phyloP scores from a whole-genome alignment of 2,113 vertebrate species.

The Loxodonta africana region DNA sequence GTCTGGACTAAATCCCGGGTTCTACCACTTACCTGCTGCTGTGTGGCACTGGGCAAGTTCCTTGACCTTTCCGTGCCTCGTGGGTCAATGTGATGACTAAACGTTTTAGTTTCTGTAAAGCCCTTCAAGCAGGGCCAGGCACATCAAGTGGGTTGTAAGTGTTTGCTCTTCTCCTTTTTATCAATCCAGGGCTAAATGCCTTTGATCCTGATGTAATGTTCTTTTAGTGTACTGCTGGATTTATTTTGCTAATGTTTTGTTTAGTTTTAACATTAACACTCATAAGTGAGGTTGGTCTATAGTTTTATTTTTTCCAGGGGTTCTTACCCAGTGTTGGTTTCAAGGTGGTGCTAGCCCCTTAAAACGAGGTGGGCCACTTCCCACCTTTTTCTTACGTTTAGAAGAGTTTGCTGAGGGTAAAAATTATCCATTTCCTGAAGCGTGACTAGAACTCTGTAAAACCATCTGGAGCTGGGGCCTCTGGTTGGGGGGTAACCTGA shows the following conservation, averaged over 20 bases:
- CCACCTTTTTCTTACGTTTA: neutral
- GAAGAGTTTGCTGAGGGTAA: neutral
- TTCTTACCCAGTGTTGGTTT: neutral
- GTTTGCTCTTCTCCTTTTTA: neutral
- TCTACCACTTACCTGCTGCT: neutral
- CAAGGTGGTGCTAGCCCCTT: neutral
- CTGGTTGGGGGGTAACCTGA: neutral
- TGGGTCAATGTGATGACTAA: neutral
- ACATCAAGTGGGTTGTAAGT: fast-evolving
- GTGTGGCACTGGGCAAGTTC: neutral
- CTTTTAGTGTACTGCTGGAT: neutral
- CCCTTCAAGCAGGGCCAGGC: neutral
- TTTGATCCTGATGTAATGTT: neutral
- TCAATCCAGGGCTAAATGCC: neutral
- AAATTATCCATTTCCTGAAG: neutral
- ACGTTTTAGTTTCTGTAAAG: neutral
- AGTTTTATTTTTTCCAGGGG: neutral
- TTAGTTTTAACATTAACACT: neutral
- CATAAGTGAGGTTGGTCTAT: no score
- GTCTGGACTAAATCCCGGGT: neutral
- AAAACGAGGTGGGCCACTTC: neutral
- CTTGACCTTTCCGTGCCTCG: neutral
- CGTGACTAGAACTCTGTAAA: neutral
- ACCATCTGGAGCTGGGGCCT: neutral
- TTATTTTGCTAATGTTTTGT: neutral